Evolutionary conservation across 2,888 invertebrate species (phyloP).

Genomic region (Therioaphis trifolii): DNA sequence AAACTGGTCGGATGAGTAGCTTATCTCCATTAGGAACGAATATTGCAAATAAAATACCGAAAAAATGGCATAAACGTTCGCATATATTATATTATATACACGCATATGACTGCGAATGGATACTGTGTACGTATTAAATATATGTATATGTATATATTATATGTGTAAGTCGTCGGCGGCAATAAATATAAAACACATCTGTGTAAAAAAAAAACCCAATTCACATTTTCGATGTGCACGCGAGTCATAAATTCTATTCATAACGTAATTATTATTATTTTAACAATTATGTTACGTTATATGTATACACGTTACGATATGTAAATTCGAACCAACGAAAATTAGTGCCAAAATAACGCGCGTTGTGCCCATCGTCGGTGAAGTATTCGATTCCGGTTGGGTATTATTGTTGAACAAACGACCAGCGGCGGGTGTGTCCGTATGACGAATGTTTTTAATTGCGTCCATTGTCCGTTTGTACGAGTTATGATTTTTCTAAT

Average conservation of each 20-base stretch:
- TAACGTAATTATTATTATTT: conserved; percentile 32
- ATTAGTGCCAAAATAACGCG: conserved; percentile 45
- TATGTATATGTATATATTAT: neutral
- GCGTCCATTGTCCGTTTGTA: neutral
- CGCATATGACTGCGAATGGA: no score
- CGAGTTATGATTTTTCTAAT: neutral
- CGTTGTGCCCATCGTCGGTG: neutral
- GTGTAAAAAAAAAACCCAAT: neutral
- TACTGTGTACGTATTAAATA: neutral
- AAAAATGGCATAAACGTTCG: neutral
- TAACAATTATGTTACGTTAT: no score
- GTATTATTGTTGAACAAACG: conserved; percentile 10
- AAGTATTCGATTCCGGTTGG: conserved; percentile 46
- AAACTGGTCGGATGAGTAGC: no score
- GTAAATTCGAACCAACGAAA: conserved; percentile 1
- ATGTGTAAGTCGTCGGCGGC: neutral
- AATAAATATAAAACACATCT: conserved; percentile 20
- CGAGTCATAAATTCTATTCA: conserved; percentile 47
- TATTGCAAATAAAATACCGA: conserved; percentile 8
- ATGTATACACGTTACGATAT: neutral
- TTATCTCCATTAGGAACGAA: neutral
- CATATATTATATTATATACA: no score
- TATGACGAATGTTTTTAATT: conserved; percentile 39
- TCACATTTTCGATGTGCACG: conserved; percentile 37
- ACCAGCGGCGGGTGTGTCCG: neutral